These are phyloP conservation scores for Bradypus variegatus DNA, from an alignment of 2,797 vertebrate species.

Conservation along the genomic window DNA sequence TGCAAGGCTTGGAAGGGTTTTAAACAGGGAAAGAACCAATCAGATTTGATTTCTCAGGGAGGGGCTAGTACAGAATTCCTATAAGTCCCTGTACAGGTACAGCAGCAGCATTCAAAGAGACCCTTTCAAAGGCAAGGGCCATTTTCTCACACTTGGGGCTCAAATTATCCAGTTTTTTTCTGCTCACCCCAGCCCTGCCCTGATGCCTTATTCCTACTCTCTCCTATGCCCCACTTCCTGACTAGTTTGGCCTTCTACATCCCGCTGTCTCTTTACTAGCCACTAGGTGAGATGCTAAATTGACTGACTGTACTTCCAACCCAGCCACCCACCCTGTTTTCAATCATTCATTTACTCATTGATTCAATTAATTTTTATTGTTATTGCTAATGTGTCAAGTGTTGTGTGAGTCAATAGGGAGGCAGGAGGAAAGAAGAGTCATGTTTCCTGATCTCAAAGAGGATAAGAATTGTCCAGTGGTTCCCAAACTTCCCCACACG, in stretches of 20 bases:
- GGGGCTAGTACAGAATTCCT: not conserved
- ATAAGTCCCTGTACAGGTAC: not conserved
- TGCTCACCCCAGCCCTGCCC: accelerated
- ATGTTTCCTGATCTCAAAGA: not conserved
- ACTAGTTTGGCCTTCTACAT: not conserved
- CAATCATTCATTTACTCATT: not conserved
- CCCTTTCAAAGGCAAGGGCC: not conserved
- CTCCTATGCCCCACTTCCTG: too few relatives aligned
- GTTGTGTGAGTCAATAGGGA: not conserved
- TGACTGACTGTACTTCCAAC: not conserved
- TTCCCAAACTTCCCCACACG: not conserved
- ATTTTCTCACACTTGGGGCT: not conserved
- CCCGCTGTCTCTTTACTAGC: not conserved
- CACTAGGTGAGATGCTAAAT: not conserved
- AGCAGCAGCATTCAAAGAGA: not conserved
- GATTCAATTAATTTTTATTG: not conserved
- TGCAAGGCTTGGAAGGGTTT: not conserved
- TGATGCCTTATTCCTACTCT: not conserved
- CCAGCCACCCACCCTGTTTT: not conserved
- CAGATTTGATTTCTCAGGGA: not conserved
- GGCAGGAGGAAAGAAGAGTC: not conserved
- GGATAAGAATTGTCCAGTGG: not conserved
- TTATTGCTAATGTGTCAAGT: not conserved
- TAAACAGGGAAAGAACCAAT: not conserved
- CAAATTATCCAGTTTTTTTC: not conserved